These are phyloP conservation scores for Idris sp. DNA, from an alignment of 1,140 invertebrate genomes.

Conservation along the genomic window DNA sequence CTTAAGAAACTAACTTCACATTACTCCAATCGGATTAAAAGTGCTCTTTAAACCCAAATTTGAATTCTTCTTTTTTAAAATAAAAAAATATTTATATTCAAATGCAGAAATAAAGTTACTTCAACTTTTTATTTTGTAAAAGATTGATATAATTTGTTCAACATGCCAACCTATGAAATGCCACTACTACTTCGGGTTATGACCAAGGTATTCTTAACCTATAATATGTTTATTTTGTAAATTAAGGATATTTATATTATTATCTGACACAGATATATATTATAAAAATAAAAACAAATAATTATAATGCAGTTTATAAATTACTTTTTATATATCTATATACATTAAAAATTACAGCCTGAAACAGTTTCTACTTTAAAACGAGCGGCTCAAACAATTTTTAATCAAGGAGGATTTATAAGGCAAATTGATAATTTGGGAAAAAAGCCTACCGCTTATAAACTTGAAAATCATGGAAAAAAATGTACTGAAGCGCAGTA, in stretches of 20 bases:
- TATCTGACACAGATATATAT: background rate
- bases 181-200: constrained; percentile 81
- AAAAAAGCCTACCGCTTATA: too few species aligned
- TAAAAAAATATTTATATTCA: background rate
- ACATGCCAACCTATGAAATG: constrained; percentile 83
- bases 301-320: background rate
- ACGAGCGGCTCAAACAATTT: background rate
- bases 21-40: background rate
- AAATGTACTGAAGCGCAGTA: too few species aligned
- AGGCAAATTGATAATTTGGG: too few species aligned
- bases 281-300: background rate
- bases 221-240: constrained; percentile 26
- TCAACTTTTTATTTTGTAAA: too few species aligned
- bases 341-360: background rate
- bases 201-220: constrained; percentile 74
- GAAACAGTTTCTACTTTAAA: background rate
- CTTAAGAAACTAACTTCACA: background rate
- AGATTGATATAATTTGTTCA: background rate
- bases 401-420: background rate
- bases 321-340: too few species aligned
- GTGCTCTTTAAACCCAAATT: background rate
- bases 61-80: background rate
- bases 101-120: background rate
- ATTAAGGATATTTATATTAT: background rate
- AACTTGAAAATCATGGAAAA: too few species aligned